Conservation (phyloP, 2,797 vertebrate species). For the Enteromius viviparus region DNA sequence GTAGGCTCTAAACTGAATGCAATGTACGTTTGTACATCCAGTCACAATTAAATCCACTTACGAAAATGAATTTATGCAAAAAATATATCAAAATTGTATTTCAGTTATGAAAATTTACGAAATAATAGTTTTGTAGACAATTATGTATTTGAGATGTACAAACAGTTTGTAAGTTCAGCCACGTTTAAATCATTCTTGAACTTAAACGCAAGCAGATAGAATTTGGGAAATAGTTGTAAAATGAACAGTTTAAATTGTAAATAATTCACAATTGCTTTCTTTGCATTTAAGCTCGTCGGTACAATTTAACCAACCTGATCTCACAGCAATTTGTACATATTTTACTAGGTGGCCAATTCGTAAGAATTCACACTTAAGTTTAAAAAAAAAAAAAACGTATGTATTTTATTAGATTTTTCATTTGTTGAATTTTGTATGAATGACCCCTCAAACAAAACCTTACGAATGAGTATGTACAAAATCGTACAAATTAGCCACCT, state of each 20-base stretch:
- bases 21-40: too few relatives aligned
- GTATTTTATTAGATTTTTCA: too few relatives aligned
- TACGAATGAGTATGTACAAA: too few relatives aligned
- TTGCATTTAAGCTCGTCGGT: background rate
- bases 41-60: too few relatives aligned
- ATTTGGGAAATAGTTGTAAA: background rate
- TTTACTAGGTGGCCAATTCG: too few relatives aligned
- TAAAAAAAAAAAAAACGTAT: too few relatives aligned
- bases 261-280: background rate
- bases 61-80: too few relatives aligned
- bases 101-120: background rate
- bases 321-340: background rate
- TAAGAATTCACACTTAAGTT: too few relatives aligned
- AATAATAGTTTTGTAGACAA: background rate
- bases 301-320: background rate
- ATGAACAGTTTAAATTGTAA: background rate
- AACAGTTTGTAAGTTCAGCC: background rate
- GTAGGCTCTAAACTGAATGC: background rate
- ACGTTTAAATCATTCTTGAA: background rate
- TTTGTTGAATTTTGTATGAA: too few relatives aligned
- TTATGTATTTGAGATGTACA: background rate
- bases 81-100: too few relatives aligned
- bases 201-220: background rate
- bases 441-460: too few relatives aligned
- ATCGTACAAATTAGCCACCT: background rate